phyloP scores from a whole-genome alignment of 2,113 vertebrate species.

The Cricetomys ansorgei region DNA sequence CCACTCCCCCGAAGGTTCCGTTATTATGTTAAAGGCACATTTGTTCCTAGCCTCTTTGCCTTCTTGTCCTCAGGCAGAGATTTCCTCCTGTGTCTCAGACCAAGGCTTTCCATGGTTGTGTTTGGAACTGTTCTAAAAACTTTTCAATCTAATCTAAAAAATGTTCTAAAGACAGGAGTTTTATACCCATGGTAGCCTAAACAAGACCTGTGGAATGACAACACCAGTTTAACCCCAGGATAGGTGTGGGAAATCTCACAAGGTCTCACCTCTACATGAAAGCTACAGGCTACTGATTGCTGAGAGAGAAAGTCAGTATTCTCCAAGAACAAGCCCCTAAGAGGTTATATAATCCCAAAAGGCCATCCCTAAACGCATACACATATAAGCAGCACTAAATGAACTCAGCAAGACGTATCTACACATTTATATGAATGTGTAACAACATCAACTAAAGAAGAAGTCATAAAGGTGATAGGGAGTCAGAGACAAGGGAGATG shows the following conservation, averaged over 20 bases:
- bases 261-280: background rate
- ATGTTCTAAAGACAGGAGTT: background rate
- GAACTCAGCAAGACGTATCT: background rate
- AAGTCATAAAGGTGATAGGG: background rate
- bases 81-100: background rate
- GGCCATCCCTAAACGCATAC: background rate
- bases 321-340: background rate
- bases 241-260: background rate
- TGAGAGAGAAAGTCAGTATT: background rate
- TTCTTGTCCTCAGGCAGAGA: background rate
- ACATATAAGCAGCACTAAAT: background rate
- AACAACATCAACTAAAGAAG: background rate
- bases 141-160: background rate
- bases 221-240: background rate
- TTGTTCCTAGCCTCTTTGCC: background rate
- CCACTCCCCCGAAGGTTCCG: background rate
- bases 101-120: background rate
- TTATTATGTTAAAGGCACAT: background rate
- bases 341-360: background rate
- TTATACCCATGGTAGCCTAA: background rate
- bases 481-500: background rate
- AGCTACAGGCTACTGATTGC: background rate
- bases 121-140: background rate
- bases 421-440: background rate
- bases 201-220: background rate